phyloP scores from a whole-genome alignment of 2,888 invertebrate genomes.

The Sepioteuthis lessoniana region DNA sequence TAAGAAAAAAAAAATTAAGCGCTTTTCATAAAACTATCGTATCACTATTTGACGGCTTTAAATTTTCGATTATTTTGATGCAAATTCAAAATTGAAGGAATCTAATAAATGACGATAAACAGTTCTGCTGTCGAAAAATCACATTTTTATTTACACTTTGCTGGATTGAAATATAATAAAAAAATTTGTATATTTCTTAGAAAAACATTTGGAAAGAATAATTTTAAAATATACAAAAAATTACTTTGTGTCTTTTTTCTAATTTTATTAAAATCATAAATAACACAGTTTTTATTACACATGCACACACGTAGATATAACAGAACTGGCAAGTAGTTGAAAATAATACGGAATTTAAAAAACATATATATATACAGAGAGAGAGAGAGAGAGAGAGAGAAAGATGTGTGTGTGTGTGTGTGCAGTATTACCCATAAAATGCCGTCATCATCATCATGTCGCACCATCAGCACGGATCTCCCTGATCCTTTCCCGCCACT shows the following conservation, averaged over 20 bases:
- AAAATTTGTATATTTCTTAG: too few species aligned
- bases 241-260: background rate
- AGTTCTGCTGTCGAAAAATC: background rate
- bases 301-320: background rate
- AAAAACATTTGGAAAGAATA: background rate
- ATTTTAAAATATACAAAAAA: background rate
- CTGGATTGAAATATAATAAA: background rate
- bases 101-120: background rate
- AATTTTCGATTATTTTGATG: background rate
- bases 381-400: too few species aligned
- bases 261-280: background rate
- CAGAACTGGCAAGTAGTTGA: too few species aligned
- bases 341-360: too few species aligned
- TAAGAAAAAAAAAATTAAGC: too few species aligned
- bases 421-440: too few species aligned
- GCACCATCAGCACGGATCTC: too few species aligned
- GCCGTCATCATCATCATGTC: too few species aligned
- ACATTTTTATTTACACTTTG: background rate
- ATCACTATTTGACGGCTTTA: background rate
- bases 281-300: background rate
- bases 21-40: background rate
- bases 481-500: too few species aligned
- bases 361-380: too few species aligned
- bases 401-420: too few species aligned
- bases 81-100: background rate